A percentile compares a stretch with the other conserved stretches of the same genome.
Evolutionary conservation across 2,113 vertebrate species (phyloP).

Genomic region (Chlorodrepanis virens): DNA sequence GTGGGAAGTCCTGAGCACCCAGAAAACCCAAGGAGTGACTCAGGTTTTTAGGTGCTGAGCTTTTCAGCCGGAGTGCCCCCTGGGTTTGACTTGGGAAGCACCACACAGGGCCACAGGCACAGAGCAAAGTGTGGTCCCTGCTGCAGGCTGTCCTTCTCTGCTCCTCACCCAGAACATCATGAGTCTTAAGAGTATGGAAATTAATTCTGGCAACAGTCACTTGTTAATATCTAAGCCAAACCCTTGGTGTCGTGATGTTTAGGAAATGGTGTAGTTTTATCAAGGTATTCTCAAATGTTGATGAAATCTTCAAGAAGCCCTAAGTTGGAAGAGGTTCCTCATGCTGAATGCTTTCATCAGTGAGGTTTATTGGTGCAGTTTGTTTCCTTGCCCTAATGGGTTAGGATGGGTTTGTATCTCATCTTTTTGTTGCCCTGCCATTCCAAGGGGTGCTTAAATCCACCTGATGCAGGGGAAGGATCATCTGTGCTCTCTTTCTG

Average conservation of each 20-base stretch:
- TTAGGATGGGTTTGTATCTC: background rate
- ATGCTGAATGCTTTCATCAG: background rate
- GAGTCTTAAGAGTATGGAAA: background rate
- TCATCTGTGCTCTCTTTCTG: background rate
- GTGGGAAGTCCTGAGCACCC: background rate
- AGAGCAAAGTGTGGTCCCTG: background rate
- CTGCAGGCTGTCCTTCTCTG: background rate
- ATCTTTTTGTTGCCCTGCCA: background rate
- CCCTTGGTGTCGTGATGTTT: background rate
- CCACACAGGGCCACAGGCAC: background rate
- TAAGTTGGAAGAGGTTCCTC: background rate
- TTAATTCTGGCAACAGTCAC: background rate
- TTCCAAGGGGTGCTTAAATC: background rate
- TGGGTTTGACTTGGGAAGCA: background rate
- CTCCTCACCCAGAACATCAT: background rate
- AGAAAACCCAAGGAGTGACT: background rate
- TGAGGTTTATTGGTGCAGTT: background rate
- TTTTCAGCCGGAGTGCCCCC: rapidly evolving
- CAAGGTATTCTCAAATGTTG: background rate
- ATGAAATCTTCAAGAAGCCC: background rate
- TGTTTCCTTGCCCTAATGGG: background rate
- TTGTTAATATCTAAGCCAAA: background rate
- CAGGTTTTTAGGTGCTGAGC: background rate
- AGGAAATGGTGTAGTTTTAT: background rate
- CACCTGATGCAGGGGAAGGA: background rate